These are phyloP conservation scores for Calycopis cecrops DNA, from an alignment of 1,140 invertebrate genomes.

Conservation along the genomic window DNA sequence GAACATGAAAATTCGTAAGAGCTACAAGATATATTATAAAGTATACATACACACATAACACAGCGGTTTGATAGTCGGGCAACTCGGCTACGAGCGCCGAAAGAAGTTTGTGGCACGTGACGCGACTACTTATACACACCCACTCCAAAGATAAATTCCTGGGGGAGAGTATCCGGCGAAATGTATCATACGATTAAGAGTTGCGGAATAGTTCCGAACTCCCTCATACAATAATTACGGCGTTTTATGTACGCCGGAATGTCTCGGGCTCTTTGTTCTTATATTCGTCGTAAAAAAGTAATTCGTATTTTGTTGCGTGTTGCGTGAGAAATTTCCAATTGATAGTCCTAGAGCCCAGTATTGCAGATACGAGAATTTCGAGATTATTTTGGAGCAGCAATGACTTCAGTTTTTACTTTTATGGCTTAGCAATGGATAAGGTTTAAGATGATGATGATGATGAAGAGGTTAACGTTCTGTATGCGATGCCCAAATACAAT, in stretches of 20 bases:
- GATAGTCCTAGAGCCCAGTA: no score
- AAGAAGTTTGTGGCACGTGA: constrained; percentile 28
- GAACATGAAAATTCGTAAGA: no score
- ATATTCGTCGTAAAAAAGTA: no score
- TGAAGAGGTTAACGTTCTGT: no score
- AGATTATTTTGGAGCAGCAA: no score
- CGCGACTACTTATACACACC: constrained; percentile 18
- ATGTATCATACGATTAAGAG: constrained; percentile 29
- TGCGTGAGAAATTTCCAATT: not conserved
- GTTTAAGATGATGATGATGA: no score
- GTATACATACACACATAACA: not conserved
- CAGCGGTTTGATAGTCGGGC: constrained; percentile 17
- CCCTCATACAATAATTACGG: constrained; percentile 5
- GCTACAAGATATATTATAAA: not conserved
- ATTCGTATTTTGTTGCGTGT: not conserved
- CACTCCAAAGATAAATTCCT: constrained; percentile 26
- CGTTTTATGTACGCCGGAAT: not conserved
- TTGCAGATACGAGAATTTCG: no score
- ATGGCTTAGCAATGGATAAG: no score
- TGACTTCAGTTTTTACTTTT: no score
- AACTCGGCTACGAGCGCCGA: constrained; percentile 19
- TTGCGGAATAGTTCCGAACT: constrained; percentile 20
- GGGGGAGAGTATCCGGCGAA: constrained; percentile 25
- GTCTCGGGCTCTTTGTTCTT: no score
- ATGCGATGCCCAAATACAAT: no score